phyloP scores from a whole-genome alignment of 2,888 invertebrate genomes.

The Volucella inanis region DNA sequence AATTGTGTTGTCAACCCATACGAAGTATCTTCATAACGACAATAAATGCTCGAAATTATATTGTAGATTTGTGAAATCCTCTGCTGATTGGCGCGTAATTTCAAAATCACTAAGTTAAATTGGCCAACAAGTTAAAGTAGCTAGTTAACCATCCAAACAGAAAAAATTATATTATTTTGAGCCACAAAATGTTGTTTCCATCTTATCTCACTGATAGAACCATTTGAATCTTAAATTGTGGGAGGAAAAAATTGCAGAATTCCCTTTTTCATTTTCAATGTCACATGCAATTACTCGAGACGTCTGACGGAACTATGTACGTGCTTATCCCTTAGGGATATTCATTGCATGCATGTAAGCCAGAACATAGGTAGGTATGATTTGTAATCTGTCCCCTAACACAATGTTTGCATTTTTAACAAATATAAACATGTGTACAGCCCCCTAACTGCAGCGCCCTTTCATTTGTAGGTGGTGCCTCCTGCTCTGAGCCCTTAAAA shows the following conservation, averaged over 20 bases:
- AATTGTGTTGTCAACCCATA: too few species aligned
- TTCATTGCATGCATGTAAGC: constrained; percentile 3
- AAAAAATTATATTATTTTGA: too few species aligned
- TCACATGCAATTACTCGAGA: constrained; percentile 64
- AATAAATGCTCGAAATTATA: too few species aligned
- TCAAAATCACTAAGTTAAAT: too few species aligned
- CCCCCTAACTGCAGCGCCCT: constrained; percentile 65
- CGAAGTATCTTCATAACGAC: too few species aligned
- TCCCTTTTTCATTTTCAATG: constrained; percentile 37
- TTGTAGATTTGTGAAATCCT: too few species aligned
- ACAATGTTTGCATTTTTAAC: constrained; percentile 43
- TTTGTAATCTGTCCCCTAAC: constrained; percentile 36
- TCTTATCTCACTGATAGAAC: background rate
- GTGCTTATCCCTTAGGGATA: constrained; percentile 30
- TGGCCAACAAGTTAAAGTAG: too few species aligned
- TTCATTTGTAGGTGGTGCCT: constrained; percentile 32
- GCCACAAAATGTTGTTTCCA: too few species aligned
- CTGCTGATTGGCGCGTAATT: too few species aligned
- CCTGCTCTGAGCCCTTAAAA: constrained; percentile 36
- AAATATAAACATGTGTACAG: constrained; percentile 44
- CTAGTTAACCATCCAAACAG: too few species aligned
- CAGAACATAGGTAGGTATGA: background rate
- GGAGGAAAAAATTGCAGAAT: constrained; percentile 7
- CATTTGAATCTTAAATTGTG: background rate
- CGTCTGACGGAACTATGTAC: constrained; percentile 41